Conservation (phyloP, 2,888 invertebrate species). For the Eueremaeus valkanovi region DNA sequence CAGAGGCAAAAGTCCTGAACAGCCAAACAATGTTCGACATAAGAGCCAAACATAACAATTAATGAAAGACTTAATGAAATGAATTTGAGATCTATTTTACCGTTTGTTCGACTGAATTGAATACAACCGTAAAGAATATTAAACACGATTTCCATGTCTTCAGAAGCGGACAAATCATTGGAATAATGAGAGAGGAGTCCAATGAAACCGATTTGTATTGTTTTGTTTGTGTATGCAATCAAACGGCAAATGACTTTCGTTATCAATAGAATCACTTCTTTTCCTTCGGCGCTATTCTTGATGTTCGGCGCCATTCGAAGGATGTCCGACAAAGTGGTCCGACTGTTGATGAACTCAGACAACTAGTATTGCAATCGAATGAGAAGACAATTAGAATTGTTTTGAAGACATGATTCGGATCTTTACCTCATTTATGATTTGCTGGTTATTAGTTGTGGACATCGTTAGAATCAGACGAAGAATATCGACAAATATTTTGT, state of each 20-base stretch:
- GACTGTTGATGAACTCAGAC: conserved; percentile 31
- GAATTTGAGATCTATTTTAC: conserved; percentile 16
- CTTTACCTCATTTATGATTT: conserved; percentile 37
- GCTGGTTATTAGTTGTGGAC: conserved; percentile 32
- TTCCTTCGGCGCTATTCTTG: conserved; percentile 37
- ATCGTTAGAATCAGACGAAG: conserved; percentile 36
- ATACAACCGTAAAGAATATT: conserved; percentile 40
- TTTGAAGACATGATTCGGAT: no score
- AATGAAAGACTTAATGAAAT: not conserved
- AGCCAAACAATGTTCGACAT: no score
- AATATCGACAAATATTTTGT: conserved; percentile 41
- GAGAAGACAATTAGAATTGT: no score
- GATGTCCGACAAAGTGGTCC: conserved; percentile 38
- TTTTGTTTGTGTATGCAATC: conserved; percentile 34
- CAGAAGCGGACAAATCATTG: conserved; percentile 29
- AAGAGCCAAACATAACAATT: no score
- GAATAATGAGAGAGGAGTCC: conserved; percentile 38
- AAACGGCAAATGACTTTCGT: conserved; percentile 38
- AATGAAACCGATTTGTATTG: conserved; percentile 39
- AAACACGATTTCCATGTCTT: conserved; percentile 37
- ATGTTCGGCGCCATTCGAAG: conserved; percentile 36
- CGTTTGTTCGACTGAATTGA: conserved; percentile 36
- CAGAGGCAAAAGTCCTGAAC: conserved; percentile 31
- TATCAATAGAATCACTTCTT: conserved; percentile 38
- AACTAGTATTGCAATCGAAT: no score